These are phyloP conservation scores for Staurois parvus DNA, from an alignment of 2,797 vertebrate species.

Conservation along the genomic window DNA sequence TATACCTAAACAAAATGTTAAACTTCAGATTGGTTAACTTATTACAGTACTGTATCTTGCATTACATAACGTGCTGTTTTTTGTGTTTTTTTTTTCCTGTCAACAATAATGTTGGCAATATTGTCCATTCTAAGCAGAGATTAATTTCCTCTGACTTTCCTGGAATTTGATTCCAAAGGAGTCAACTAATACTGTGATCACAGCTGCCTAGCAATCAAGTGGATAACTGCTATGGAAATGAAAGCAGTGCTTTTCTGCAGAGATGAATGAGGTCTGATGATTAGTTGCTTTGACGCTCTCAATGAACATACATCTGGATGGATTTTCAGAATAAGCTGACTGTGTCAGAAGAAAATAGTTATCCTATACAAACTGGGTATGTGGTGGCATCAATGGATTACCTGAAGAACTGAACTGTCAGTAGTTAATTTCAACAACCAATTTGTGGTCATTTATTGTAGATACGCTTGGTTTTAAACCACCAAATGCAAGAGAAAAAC, in stretches of 20 bases:
- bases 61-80: too few species aligned
- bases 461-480: background rate
- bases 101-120: background rate
- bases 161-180: constrained; percentile 13
- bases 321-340: constrained; percentile 5
- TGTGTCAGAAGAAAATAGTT: background rate
- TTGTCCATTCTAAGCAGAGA: background rate
- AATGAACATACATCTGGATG: constrained; percentile 11
- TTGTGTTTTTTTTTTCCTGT: background rate
- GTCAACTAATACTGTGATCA: background rate
- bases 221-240: constrained; percentile 33
- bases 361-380: background rate
- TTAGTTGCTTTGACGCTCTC: constrained; percentile 3
- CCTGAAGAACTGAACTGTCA: background rate
- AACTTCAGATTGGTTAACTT: too few species aligned
- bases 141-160: constrained; percentile 20
- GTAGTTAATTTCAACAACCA: background rate
- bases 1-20: too few species aligned
- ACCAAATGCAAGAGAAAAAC: background rate
- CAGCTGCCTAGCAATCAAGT: constrained; percentile 13
- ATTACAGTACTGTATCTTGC: too few species aligned
- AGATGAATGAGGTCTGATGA: constrained; percentile 35
- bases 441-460: constrained; percentile 9
- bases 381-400: background rate
- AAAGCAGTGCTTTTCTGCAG: background rate